Percentiles rank a stretch among this genome's conserved stretches.
Conservation (phyloP, 2,797 vertebrate species). For the Falco berigora region DNA sequence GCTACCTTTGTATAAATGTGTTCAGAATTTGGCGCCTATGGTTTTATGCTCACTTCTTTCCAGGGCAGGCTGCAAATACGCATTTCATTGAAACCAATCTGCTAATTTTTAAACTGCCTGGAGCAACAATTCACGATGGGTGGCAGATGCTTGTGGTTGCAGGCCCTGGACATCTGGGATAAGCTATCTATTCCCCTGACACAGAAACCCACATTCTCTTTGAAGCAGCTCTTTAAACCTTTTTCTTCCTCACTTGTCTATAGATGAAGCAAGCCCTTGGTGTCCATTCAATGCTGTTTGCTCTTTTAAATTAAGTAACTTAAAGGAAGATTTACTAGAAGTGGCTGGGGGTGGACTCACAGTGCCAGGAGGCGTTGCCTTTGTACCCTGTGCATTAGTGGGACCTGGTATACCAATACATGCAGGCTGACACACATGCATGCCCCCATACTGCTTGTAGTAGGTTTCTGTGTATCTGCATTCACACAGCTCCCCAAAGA, state of each 20-base stretch:
- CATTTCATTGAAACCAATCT: constrained; percentile 24
- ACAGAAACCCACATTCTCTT: not conserved
- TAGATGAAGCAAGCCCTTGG: not conserved
- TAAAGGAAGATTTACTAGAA: not conserved
- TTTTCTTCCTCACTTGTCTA: not conserved
- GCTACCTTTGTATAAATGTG: not conserved
- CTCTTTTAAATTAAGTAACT: not conserved
- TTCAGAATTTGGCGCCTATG: not conserved
- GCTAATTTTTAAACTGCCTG: constrained; percentile 27
- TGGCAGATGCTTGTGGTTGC: constrained; percentile 29
- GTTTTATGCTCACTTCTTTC: constrained; percentile 8
- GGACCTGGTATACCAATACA: not conserved
- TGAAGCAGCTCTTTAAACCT: constrained; percentile 14
- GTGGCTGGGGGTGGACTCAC: not conserved
- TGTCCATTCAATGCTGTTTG: not conserved
- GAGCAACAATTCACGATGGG: not conserved
- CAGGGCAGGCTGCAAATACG: constrained; percentile 15
- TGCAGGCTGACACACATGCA: not conserved
- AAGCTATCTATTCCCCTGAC: constrained; percentile 3
- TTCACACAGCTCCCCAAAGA: not conserved
- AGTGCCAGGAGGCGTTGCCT: not conserved
- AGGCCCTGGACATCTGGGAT: not conserved
- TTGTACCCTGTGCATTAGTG: not conserved
- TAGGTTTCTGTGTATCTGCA: not conserved
- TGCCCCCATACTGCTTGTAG: not conserved